Percentiles rank a stretch among this genome's conserved stretches.
phyloP scores from a whole-genome alignment of 2,113 vertebrate species.

The Nesogale talazaci region DNA sequence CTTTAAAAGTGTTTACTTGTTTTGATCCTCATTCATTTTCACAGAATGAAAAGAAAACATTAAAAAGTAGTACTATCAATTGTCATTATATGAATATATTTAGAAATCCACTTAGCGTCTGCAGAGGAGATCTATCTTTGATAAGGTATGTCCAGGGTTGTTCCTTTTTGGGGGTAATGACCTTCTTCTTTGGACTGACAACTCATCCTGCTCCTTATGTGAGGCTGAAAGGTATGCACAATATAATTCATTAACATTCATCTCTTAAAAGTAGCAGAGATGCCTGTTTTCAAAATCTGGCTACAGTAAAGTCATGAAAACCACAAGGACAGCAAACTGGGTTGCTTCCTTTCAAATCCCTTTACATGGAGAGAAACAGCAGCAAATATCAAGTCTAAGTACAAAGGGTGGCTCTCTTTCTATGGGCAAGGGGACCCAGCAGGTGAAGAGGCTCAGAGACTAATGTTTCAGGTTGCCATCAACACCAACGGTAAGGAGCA shows the following conservation, averaged over 20 bases:
- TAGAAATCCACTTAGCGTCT: background rate
- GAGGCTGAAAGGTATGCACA: background rate
- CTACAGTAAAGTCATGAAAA: background rate
- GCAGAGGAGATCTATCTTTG: background rate
- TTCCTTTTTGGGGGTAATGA: background rate
- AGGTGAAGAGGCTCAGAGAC: background rate
- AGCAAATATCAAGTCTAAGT: background rate
- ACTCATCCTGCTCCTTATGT: background rate
- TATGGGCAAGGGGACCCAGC: background rate
- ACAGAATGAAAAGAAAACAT: constrained; percentile 25
- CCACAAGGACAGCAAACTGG: background rate
- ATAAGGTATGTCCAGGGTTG: background rate
- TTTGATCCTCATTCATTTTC: constrained; percentile 16
- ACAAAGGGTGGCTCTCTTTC: background rate
- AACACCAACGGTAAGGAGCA: background rate
- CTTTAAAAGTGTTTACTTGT: background rate
- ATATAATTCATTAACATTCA: background rate
- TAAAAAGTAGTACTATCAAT: background rate
- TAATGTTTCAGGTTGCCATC: too few species aligned
- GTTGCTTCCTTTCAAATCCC: background rate
- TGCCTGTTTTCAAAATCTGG: constrained; percentile 27
- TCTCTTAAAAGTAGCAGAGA: background rate
- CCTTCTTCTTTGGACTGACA: background rate
- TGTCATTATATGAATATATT: background rate
- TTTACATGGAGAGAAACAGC: constrained; percentile 2